Conservation (phyloP, 2,888 invertebrate genomes). For the Melikaiella ostensackeni region DNA sequence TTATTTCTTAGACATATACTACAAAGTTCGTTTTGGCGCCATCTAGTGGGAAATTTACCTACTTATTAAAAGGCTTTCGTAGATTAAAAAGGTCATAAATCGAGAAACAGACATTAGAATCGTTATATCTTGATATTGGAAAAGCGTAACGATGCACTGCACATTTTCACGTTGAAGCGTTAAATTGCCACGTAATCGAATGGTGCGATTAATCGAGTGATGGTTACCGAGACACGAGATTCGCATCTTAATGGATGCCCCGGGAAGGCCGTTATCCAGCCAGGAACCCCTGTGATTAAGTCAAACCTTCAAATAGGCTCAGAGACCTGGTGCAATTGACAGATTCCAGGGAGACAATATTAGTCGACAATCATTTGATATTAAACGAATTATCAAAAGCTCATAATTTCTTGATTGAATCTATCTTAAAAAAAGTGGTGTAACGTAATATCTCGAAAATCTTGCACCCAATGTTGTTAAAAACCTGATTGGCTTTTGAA, state of each 20-base stretch:
- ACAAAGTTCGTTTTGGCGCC: too few relatives aligned
- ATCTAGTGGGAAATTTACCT: too few relatives aligned
- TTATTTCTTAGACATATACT: too few relatives aligned
- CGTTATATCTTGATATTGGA: slow-evolving; percentile 6
- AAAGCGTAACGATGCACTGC: slow-evolving; percentile 37
- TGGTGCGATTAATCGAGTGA: slow-evolving; percentile 54
- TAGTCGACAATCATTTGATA: too few relatives aligned
- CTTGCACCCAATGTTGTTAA: too few relatives aligned
- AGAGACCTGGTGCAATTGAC: background rate
- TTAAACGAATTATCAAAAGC: background rate
- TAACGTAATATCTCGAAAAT: too few relatives aligned
- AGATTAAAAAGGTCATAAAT: slow-evolving; percentile 4
- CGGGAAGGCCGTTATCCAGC: slow-evolving; percentile 51
- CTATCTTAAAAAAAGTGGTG: too few relatives aligned
- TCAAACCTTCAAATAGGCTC: slow-evolving; percentile 23
- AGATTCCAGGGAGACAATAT: too few relatives aligned
- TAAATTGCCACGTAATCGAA: slow-evolving; percentile 58
- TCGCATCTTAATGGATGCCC: slow-evolving; percentile 56
- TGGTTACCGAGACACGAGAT: slow-evolving; percentile 54
- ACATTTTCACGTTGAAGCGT: slow-evolving; percentile 52
- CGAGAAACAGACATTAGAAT: slow-evolving; percentile 4
- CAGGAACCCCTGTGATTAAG: slow-evolving; percentile 52
- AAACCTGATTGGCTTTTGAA: too few relatives aligned
- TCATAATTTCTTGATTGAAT: background rate
- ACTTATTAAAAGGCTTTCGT: too few relatives aligned